These are phyloP conservation scores for Rhingia rostrata DNA, from an alignment of 2,888 invertebrate species.

Conservation along the genomic window DNA sequence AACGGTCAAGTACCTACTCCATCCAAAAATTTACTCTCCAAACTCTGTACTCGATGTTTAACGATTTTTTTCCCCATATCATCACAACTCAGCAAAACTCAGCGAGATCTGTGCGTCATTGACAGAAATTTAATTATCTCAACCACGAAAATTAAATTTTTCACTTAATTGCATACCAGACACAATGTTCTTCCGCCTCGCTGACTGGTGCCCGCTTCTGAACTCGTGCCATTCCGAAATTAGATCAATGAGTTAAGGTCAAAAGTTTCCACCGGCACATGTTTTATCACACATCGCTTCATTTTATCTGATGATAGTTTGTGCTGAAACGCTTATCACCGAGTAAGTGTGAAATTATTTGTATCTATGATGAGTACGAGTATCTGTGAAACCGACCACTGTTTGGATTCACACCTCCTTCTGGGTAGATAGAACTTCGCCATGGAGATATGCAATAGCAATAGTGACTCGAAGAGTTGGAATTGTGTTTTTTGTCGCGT, in stretches of 20 bases:
- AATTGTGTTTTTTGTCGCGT: conserved; percentile 23
- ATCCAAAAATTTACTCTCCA: neutral
- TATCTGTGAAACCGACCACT: conserved; percentile 23
- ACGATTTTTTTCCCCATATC: conserved; percentile 29
- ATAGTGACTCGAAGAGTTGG: neutral
- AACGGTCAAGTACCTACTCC: conserved; percentile 5
- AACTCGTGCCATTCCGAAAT: conserved; percentile 69
- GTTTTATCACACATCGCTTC: conserved; percentile 16
- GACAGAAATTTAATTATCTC: conserved; percentile 63
- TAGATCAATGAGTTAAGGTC: conserved; percentile 74
- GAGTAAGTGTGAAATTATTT: neutral
- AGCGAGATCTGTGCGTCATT: conserved; percentile 61
- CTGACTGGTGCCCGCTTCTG: neutral
- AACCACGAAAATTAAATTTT: conserved; percentile 63
- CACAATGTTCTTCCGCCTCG: conserved; percentile 61
- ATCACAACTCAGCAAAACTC: conserved; percentile 16
- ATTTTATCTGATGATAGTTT: conserved; percentile 19
- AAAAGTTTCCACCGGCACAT: conserved; percentile 68
- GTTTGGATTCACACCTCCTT: conserved; percentile 44
- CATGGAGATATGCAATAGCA: neutral
- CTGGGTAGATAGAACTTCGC: conserved; percentile 5
- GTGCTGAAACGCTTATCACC: conserved; percentile 37
- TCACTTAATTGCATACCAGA: conserved; percentile 64
- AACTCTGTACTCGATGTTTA: conserved; percentile 11
- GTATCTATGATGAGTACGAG: neutral